A percentile compares a stretch with the other conserved stretches of the same genome.
Evolutionary conservation across 2,888 invertebrate species (phyloP).

Genomic region (Schizotus pectinicornis): DNA sequence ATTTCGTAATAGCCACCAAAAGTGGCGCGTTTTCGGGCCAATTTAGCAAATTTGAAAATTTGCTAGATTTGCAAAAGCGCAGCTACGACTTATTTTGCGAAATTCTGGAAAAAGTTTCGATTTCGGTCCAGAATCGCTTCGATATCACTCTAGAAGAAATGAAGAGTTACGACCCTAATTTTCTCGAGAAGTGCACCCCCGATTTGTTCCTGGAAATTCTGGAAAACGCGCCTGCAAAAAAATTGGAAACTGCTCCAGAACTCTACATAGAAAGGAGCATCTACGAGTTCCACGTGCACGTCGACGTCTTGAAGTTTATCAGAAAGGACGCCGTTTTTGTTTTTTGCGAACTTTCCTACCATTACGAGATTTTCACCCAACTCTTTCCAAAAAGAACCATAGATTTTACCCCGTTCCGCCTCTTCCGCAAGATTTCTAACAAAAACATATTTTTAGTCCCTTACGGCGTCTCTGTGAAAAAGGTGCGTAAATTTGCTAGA

Average conservation of each 20-base stretch:
- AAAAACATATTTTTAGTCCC: neutral
- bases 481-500: neutral
- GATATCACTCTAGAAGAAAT: neutral
- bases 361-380: neutral
- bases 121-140: neutral
- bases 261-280: constrained; percentile 1
- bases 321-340: constrained; percentile 1
- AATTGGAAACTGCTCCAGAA: neutral
- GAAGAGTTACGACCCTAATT: neutral
- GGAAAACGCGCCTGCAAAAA: neutral
- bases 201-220: constrained; percentile 1
- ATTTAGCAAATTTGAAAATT: neutral
- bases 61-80: neutral
- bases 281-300: neutral
- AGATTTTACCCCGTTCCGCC: neutral
- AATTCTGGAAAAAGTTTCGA: neutral
- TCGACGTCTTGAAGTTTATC: neutral
- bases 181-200: constrained; percentile 2
- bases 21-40: neutral
- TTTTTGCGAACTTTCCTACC: neutral
- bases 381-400: neutral
- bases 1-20: neutral
- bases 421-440: neutral
- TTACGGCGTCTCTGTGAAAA: neutral
- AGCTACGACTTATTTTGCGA: neutral